These are phyloP conservation scores for Aricia agestis DNA, from an alignment of 1,140 invertebrate species.

Conservation along the genomic window DNA sequence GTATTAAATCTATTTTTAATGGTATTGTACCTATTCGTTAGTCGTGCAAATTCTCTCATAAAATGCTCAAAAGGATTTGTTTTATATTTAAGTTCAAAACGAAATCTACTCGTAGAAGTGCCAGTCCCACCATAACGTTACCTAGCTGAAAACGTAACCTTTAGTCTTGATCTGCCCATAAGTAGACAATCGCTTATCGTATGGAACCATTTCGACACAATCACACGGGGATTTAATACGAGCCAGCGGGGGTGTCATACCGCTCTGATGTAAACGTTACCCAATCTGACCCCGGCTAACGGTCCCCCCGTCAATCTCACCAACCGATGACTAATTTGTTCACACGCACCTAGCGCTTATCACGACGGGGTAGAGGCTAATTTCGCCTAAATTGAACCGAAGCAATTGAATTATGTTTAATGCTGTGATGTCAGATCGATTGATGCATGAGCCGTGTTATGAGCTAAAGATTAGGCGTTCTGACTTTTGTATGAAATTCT, in stretches of 20 bases:
- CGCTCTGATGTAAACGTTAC: constrained; percentile 15
- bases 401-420: constrained; percentile 9
- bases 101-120: too few relatives aligned
- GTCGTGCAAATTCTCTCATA: too few relatives aligned
- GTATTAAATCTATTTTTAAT: too few relatives aligned
- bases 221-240: constrained; percentile 15
- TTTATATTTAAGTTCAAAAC: too few relatives aligned
- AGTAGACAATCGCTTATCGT: neutral
- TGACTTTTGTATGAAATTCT: constrained; percentile 1
- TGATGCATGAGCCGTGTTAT: constrained; percentile 13
- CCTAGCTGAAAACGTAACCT: too few relatives aligned
- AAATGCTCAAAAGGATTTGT: too few relatives aligned
- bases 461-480: constrained; percentile 4
- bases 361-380: neutral
- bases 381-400: neutral
- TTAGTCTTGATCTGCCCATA: neutral
- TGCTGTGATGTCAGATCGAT: constrained; percentile 14
- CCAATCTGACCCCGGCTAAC: constrained; percentile 10
- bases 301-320: constrained; percentile 6
- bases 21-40: too few relatives aligned
- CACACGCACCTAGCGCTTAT: neutral
- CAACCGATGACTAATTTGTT: neutral
- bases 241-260: constrained; percentile 10
- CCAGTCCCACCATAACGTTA: too few relatives aligned
- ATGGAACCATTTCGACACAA: constrained; percentile 9